Evolutionary conservation across 2,797 vertebrate species (phyloP).

Genomic region (Alcedo atthis): DNA sequence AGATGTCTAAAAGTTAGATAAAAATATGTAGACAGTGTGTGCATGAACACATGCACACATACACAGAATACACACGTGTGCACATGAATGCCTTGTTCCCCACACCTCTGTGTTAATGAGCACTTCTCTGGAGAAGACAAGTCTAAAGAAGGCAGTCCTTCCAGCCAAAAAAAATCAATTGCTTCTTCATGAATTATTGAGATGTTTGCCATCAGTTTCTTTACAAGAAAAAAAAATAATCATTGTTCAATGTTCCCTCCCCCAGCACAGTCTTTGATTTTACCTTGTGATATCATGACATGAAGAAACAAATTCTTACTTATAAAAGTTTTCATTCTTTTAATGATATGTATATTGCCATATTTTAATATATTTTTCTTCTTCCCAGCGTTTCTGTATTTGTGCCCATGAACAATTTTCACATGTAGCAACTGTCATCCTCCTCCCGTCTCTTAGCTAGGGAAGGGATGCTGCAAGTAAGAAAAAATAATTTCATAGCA

Average conservation of each 20-base stretch:
- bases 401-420: background rate
- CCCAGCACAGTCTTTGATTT: slow-evolving; percentile 34
- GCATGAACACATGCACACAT: background rate
- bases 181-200: slow-evolving; percentile 92
- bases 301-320: slow-evolving; percentile 23
- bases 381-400: background rate
- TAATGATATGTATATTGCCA: background rate
- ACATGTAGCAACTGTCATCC: background rate
- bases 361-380: background rate
- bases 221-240: slow-evolving; percentile 39
- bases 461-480: slow-evolving; percentile 34
- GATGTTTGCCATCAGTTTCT: slow-evolving; percentile 87
- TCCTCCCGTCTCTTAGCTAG: background rate
- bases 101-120: slow-evolving; percentile 53
- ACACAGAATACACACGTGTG: background rate
- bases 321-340: slow-evolving; percentile 14
- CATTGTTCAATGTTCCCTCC: slow-evolving; percentile 39
- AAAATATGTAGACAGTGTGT: background rate
- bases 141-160: slow-evolving; percentile 67
- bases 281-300: slow-evolving; percentile 14
- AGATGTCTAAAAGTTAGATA: background rate
- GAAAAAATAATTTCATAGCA: slow-evolving; percentile 35
- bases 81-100: background rate
- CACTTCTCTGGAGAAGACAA: slow-evolving; percentile 68
- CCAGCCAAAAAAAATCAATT: slow-evolving; percentile 77